Evolutionary conservation across 2,888 invertebrate genomes (phyloP), one percentile per base, ranked within the genome.

Genomic region (Tachina lurida): DNA sequence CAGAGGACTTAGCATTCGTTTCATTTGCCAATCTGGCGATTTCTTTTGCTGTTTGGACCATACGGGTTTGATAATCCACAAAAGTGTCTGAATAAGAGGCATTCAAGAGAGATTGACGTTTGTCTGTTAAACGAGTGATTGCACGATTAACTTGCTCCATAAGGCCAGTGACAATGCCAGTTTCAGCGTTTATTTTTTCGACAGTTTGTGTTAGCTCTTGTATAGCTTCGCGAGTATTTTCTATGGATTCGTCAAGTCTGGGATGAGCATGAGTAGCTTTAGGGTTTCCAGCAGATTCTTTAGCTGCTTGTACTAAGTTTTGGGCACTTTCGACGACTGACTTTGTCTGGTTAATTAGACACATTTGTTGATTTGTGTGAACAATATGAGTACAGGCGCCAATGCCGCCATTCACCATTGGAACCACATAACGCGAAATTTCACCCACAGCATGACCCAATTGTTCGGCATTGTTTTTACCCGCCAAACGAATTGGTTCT

Each of bases 41-140:
- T 92, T 99, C 98, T 93, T 99, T 99, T 39, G 98, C 96, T 65
- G 96, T 95, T 87, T 96, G 96, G 41, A 99, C 98, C 98, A 99
- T 99, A 85, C 98, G 94, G 0, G 99, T 98, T 93, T 99, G 99
- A 92, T 97, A 98, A 93, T 99, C 98, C 4, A 98, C 99, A 92
- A 97, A 99, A 63, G 95, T 95, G 87, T 96, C 96, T 0, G 95
- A 94, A 89, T 95, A 95, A 88, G 95, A 95, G 0, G 95, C 94
- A 3, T 96, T 96, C 83, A 96, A 93, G 10, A 96, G 93, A 0
- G 96, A 96, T 85, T 91, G 95, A 90, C 96, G 94, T 91, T 96
- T 95, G 88, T 97, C 96, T 0, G 97, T 96, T 80, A 98, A 94
- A 1, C 96, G 93, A 0, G 95, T 96, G 92, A 98, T 97, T n/a